Base-by-base conservation (phyloP, 1,140 invertebrate genomes). In the Anastrepha ludens region DNA sequence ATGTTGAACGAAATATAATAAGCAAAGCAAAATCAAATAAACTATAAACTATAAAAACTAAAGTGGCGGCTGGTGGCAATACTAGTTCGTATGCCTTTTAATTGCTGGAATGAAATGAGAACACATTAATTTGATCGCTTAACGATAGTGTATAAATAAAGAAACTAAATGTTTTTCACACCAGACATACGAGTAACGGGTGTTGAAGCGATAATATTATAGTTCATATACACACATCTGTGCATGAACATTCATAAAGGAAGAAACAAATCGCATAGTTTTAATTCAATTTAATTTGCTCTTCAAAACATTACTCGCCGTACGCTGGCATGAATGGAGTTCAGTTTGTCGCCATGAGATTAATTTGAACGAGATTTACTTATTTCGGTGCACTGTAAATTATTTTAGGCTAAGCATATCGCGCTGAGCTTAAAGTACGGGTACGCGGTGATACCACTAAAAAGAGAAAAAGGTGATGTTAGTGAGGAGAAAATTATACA, bases 11-110 rank as follows among this genome's bases (percentile, higher is more conserved):
- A 29, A 39, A 39, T 41, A 67, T 67, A 67, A 41, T 67, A 67
- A 67, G 9, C 29, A 67, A 67, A 41, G 29, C 0, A 29, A 29
- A 29, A 29, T 29, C 29, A 29, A 50, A n/a, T 47, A 81, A 7
- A 81, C n/a, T 9, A n/a, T 47, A 81, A 7, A 81, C n/a, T 9
- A 67, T n/a, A 13, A 81, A 13, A 81, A n/a, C 41, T 81, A 67
- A 29, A 41, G 7, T 8, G 0, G 55, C 55, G 7, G 55, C 7
- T 58, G 55, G 65, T 39, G 20, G 9, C 39, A 39, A 29, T 29
- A 41, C 5, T 67, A 67, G 65, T 67, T 67, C 39, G 20, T 67
- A 39, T 3, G 29, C 65, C 11, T 11, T 67, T 67, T 41, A 67
- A 67, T 67, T 67, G 39, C 29, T 29, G 3, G 20, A 29, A 13